Base-by-base conservation (phyloP, 2,888 invertebrate genomes). In the Sabatieria punctata region DNA sequence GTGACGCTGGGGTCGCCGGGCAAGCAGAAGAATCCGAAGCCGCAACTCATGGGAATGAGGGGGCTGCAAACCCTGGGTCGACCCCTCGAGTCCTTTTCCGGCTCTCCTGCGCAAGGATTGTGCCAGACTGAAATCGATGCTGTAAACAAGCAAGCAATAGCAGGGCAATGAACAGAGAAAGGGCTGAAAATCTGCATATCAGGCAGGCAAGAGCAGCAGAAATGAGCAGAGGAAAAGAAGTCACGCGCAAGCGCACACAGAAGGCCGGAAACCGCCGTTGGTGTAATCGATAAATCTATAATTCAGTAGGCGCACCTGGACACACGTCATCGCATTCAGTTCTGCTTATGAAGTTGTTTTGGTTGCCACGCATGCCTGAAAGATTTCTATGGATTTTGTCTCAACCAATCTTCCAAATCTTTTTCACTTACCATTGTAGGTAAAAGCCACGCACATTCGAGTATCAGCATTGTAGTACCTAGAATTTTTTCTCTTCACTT, bases 391-490 rank as follows among this genome's bases (percentile, higher is more conserved):
- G n/a, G n/a, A n/a, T n/a, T n/a, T n/a, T n/a, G n/a, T n/a, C n/a
- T n/a, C n/a, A n/a, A n/a, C n/a, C n/a, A n/a, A n/a, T n/a, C n/a
- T n/a, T n/a, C n/a, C n/a, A n/a, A n/a, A n/a, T n/a, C n/a, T n/a
- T n/a, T n/a, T n/a, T 13, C 60, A 52, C 43, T 56, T 57, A 36
- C 63, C 63, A 47, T 61, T 63, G 57, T 63, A 63, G 50, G 56
- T 55, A 57, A 63, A 63, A 18, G 58, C 54, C n/a, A 60, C 54
- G 46, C 63, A 63, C 51, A 56, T 52, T 33, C 60, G 51, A 25
- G 60, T 60, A 49, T 64, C 64, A 2, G 60, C 54, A 49, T 64
- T 63, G 51, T 63, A 63, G 47, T 63, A 63, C 52, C 46, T 45
- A 49, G 55, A 63, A 45, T 33, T 23, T 8, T 2, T 3, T 6